phyloP scores from a whole-genome alignment of 2,797 vertebrate genomes.

The Pelodytes ibericus region DNA sequence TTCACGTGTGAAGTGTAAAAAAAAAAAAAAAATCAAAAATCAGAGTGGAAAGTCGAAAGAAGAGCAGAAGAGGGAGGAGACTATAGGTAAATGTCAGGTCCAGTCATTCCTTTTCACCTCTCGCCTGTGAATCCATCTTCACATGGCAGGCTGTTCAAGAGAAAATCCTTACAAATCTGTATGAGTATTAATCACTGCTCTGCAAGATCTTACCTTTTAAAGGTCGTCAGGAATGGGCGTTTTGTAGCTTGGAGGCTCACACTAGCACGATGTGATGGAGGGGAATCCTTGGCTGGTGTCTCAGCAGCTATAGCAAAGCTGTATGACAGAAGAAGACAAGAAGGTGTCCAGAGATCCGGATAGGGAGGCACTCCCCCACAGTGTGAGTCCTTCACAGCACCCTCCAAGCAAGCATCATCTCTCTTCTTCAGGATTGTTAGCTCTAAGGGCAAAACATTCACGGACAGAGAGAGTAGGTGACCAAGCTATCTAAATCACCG shows the following conservation, averaged over 20 bases:
- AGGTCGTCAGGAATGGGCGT: neutral
- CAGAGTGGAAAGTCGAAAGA: slow-evolving; percentile 4
- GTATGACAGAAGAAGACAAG: slow-evolving; percentile 1
- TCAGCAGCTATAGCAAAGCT: slow-evolving; percentile 16
- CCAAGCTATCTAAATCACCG: no score
- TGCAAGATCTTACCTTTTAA: slow-evolving; percentile 21
- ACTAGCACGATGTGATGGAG: neutral
- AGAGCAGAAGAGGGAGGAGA: slow-evolving; percentile 23
- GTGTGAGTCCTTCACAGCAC: slow-evolving; percentile 7
- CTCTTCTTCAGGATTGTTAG: no score
- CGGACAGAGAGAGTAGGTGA: no score
- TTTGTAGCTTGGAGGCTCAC: neutral
- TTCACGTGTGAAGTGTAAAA: slow-evolving; percentile 11
- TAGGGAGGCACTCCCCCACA: slow-evolving; percentile 35
- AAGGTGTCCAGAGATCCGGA: slow-evolving; percentile 15
- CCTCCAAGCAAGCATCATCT: no score
- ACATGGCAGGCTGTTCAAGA: neutral
- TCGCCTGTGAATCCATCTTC: neutral
- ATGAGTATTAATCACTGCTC: neutral
- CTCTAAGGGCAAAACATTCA: no score
- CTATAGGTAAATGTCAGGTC: slow-evolving; percentile 1
- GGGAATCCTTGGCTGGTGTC: slow-evolving; percentile 1
- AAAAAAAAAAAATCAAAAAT: no score
- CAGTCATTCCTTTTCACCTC: slow-evolving; percentile 4
- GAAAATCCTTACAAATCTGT: neutral